Evolutionary conservation across 2,113 vertebrate species (phyloP).

Genomic region (Eulemur macaco): DNA sequence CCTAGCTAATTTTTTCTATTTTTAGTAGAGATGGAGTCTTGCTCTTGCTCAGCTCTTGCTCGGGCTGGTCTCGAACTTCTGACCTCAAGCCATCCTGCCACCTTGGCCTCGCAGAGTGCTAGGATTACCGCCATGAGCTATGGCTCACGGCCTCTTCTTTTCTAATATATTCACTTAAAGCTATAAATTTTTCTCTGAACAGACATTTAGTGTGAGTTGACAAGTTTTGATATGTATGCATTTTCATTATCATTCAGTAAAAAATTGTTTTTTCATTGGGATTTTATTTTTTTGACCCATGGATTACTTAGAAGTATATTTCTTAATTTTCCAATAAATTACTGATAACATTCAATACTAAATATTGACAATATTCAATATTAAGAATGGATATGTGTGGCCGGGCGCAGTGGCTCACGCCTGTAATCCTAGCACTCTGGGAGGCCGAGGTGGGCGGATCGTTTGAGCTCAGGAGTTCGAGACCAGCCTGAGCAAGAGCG

Average conservation of each 20-base stretch:
- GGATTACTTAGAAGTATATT: not conserved
- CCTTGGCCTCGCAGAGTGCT: no score
- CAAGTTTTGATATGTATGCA: not conserved
- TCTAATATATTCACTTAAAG: not conserved
- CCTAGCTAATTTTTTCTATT: no score
- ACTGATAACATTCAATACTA: not conserved
- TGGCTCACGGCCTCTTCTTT: not conserved
- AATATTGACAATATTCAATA: not conserved
- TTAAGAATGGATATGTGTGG: not conserved
- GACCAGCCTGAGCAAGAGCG: no score
- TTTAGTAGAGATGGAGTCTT: no score
- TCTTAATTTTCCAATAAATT: not conserved
- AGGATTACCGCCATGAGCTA: no score
- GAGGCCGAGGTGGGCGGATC: no score
- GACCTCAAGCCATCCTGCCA: no score
- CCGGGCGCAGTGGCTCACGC: no score
- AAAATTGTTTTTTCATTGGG: not conserved
- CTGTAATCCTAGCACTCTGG: no score
- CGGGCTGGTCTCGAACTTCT: no score
- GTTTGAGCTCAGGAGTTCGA: no score
- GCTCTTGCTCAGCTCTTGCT: no score
- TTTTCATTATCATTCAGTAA: not conserved
- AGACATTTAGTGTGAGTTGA: not conserved
- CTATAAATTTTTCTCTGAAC: not conserved
- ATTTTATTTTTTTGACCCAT: not conserved